Conservation (phyloP, 2,888 invertebrate species). For the Cyclophora albipunctata region DNA sequence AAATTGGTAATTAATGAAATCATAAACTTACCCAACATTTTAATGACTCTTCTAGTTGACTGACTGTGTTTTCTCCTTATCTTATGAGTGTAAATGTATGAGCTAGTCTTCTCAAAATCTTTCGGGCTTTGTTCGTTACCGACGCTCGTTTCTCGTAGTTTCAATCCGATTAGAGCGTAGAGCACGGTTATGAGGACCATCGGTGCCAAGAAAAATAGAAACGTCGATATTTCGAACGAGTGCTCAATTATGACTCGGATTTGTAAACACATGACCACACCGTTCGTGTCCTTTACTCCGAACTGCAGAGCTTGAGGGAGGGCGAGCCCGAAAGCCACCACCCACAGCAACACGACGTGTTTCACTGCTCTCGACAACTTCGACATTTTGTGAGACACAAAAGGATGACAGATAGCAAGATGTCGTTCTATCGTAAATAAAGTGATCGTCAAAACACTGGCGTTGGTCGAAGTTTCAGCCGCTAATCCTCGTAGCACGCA, state of each 20-base stretch:
- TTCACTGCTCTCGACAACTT: slow-evolving; percentile 89
- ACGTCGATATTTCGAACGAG: slow-evolving; percentile 81
- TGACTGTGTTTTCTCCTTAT: slow-evolving; percentile 62
- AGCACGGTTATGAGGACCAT: slow-evolving; percentile 85
- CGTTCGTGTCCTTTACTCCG: slow-evolving; percentile 51
- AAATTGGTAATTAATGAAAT: too few species aligned
- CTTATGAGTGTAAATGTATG: slow-evolving; percentile 27
- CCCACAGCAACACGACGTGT: slow-evolving; percentile 88
- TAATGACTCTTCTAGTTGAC: slow-evolving; percentile 81
- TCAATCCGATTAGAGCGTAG: slow-evolving; percentile 79
- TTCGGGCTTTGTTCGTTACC: slow-evolving; percentile 40
- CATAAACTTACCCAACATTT: slow-evolving; percentile 81
- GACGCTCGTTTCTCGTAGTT: slow-evolving; percentile 68
- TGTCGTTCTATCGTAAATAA: slow-evolving; percentile 88
- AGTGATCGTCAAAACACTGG: slow-evolving; percentile 85
- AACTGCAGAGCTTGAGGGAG: slow-evolving; percentile 79
- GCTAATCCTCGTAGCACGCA: slow-evolving; percentile 86
- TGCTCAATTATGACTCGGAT: slow-evolving; percentile 72
- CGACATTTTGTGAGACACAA: slow-evolving; percentile 87
- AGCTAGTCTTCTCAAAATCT: slow-evolving; percentile 32
- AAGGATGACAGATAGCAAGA: slow-evolving; percentile 78
- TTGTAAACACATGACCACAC: slow-evolving; percentile 66
- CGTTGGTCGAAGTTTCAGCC: slow-evolving; percentile 87
- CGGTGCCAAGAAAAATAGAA: slow-evolving; percentile 84
- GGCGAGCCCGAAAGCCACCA: slow-evolving; percentile 82